phyloP scores from a whole-genome alignment of 2,888 invertebrate species.

The Drepana falcataria region DNA sequence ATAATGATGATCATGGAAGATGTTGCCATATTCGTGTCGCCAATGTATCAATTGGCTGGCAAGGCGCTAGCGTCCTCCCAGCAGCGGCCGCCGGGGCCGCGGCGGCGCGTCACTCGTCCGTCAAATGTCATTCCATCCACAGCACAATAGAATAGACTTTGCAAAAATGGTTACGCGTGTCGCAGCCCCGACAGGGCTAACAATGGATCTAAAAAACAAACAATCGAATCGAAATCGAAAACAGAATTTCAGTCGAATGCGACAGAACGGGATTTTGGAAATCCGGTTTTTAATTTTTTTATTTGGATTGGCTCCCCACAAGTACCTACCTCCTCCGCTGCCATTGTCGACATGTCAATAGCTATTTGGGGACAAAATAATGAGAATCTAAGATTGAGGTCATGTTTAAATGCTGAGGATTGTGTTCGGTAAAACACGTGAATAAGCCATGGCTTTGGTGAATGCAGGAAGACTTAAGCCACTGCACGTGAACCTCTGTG shows the following conservation, averaged over 20 bases:
- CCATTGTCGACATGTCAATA: slow-evolving; percentile 47
- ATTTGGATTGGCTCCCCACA: slow-evolving; percentile 53
- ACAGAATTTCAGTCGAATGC: slow-evolving; percentile 71
- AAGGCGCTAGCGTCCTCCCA: slow-evolving; percentile 8
- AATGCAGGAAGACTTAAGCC: not conserved
- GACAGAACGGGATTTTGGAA: slow-evolving; percentile 75
- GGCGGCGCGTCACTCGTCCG: slow-evolving; percentile 42
- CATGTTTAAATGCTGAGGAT: slow-evolving; percentile 4
- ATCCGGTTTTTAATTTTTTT: slow-evolving; percentile 68
- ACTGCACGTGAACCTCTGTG: not conserved
- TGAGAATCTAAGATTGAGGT: slow-evolving; percentile 30
- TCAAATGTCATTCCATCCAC: slow-evolving; percentile 66
- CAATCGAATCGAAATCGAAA: slow-evolving; percentile 77
- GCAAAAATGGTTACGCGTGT: slow-evolving; percentile 75
- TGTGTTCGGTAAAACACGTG: not conserved
- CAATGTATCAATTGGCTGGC: slow-evolving; percentile 26
- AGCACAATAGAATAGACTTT: slow-evolving; percentile 71
- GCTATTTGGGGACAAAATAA: slow-evolving; percentile 28
- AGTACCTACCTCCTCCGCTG: slow-evolving; percentile 41
- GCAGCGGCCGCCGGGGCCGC: slow-evolving; percentile 27
- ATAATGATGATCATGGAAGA: slow-evolving; percentile 19
- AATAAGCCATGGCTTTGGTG: not conserved
- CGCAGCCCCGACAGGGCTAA: slow-evolving; percentile 56
- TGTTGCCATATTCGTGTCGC: slow-evolving; percentile 41
- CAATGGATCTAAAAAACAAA: slow-evolving; percentile 74